A percentile compares a stretch with the other conserved stretches of the same genome.
Conservation (phyloP, 2,113 vertebrate species). For the Pitta sordida region DNA sequence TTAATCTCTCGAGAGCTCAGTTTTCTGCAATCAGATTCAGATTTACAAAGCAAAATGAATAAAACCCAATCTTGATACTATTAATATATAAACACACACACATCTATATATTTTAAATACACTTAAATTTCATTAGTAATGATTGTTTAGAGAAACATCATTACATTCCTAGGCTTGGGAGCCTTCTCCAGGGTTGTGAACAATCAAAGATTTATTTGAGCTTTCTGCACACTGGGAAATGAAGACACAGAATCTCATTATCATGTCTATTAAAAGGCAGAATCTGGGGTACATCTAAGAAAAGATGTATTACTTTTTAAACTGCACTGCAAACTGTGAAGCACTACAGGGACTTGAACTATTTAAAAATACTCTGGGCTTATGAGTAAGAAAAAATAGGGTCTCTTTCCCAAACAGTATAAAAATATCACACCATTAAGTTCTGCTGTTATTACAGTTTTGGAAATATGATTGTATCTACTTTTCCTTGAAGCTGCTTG, state of each 20-base stretch:
- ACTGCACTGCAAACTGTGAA: conserved; percentile 75
- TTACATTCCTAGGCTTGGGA: conserved; percentile 63
- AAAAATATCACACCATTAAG: conserved; percentile 50
- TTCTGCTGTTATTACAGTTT: conserved; percentile 42
- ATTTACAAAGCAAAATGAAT: conserved; percentile 47
- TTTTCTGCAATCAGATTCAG: conserved; percentile 43
- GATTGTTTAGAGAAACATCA: conserved; percentile 75
- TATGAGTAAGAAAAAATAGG: conserved; percentile 62
- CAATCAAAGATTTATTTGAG: conserved; percentile 82
- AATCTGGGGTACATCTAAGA: conserved; percentile 84
- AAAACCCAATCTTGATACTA: conserved; percentile 41
- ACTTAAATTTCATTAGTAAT: conserved; percentile 71
- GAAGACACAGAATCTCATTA: conserved; percentile 82
- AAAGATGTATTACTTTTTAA: conserved; percentile 83
- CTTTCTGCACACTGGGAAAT: conserved; percentile 81
- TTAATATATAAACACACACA: conserved; percentile 46
- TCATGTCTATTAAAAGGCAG: conserved; percentile 84
- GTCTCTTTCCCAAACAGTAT: conserved; percentile 57
- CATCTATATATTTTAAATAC: conserved; percentile 56
- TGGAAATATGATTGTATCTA: conserved; percentile 36
- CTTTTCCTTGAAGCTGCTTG: conserved; percentile 44
- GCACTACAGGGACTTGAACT: conserved; percentile 79
- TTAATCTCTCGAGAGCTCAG: conserved; percentile 30
- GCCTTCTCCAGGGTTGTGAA: conserved; percentile 79
- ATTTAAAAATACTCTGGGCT: conserved; percentile 78